These are phyloP conservation scores for Polyommatus icarus DNA, from an alignment of 2,888 invertebrate species.

Conservation along the genomic window DNA sequence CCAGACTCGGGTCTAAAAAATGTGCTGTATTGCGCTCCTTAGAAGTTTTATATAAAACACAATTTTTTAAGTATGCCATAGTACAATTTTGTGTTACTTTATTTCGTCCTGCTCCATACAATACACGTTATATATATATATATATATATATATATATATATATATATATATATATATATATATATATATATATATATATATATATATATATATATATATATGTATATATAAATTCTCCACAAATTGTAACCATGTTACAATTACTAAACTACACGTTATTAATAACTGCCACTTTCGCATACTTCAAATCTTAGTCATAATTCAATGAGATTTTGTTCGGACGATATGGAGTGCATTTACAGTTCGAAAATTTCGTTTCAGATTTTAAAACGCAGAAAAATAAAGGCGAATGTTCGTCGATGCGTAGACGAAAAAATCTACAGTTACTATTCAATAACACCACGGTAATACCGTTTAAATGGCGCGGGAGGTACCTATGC, in stretches of 20 bases:
- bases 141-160: too few species aligned
- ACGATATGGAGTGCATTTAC: conserved; percentile 67
- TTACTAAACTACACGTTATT: neutral
- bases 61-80: neutral
- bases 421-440: conserved; percentile 68
- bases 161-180: too few species aligned
- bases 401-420: conserved; percentile 67
- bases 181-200: too few species aligned
- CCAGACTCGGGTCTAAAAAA: too few species aligned
- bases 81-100: neutral
- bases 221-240: conserved; percentile 11
- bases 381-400: conserved; percentile 64
- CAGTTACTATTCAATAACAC: conserved; percentile 73
- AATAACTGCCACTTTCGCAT: neutral
- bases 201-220: too few species aligned
- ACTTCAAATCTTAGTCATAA: neutral
- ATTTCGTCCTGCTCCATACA: neutral
- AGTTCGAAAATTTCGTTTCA: conserved; percentile 58
- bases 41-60: neutral
- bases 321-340: neutral
- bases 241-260: neutral
- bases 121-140: neutral
- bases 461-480: conserved; percentile 71
- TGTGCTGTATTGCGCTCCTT: neutral
- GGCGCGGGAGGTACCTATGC: conserved; percentile 73